Conservation (phyloP, 2,888 invertebrate genomes). For the Dastarcus helophoroides region DNA sequence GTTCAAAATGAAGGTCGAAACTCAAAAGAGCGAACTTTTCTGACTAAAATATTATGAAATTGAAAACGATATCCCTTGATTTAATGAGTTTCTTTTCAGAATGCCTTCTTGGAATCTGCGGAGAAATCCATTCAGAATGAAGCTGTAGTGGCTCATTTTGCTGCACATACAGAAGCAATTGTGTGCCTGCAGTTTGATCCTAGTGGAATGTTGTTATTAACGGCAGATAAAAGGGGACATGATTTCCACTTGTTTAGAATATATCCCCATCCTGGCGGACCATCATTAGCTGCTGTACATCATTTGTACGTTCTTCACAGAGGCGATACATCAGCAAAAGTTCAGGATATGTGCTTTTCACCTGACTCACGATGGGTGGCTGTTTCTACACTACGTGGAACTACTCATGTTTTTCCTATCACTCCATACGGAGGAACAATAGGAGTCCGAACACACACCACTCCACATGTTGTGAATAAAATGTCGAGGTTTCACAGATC, state of each 20-base stretch:
- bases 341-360: constrained; percentile 86
- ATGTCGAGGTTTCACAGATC: constrained; percentile 89
- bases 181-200: constrained; percentile 85
- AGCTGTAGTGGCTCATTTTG: constrained; percentile 75
- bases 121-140: constrained; percentile 44
- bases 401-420: constrained; percentile 95
- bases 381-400: constrained; percentile 88
- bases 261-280: constrained; percentile 75
- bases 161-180: constrained; percentile 79
- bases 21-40: no score
- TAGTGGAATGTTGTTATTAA: constrained; percentile 78
- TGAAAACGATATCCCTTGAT: no score
- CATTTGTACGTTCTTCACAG: constrained; percentile 91
- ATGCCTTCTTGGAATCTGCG: constrained; percentile 13
- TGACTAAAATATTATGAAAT: no score
- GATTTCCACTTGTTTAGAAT: constrained; percentile 94
- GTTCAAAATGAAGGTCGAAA: no score
- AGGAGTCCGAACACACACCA: constrained; percentile 89
- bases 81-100: constrained; percentile 15
- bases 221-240: constrained; percentile 85
- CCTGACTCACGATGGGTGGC: constrained; percentile 95
- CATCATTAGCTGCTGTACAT: constrained; percentile 79
- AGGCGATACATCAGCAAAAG: constrained; percentile 93
- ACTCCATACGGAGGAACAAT: constrained; percentile 91
- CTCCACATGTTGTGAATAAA: constrained; percentile 85